Conservation (phyloP, 2,797 vertebrate species). For the Atherinosoma microstoma region DNA sequence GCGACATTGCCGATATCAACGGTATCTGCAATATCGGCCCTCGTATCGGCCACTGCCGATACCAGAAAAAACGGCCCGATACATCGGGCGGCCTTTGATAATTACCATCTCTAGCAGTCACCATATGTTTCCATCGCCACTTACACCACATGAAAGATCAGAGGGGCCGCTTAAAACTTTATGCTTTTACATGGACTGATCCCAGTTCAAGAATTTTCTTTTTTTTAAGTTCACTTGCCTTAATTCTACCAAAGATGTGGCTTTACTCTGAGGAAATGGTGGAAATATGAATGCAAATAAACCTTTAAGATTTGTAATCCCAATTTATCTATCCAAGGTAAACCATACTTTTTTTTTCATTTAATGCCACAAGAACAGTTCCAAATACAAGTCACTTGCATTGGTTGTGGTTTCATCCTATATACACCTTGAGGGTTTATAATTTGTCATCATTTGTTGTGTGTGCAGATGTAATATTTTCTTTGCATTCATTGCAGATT, state of each 20-base stretch:
- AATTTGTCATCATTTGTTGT: slow-evolving; percentile 29
- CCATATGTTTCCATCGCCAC: background rate
- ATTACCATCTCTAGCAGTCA: background rate
- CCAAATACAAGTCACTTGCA: slow-evolving; percentile 30
- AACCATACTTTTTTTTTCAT: slow-evolving; percentile 10
- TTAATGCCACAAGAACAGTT: slow-evolving; percentile 25
- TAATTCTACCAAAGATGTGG: slow-evolving; percentile 4
- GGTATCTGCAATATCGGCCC: too few species aligned
- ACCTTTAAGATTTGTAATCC: slow-evolving; percentile 25
- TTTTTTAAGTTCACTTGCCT: slow-evolving; percentile 3
- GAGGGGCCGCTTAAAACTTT: background rate
- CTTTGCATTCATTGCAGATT: slow-evolving; percentile 11
- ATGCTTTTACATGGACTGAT: slow-evolving; percentile 1
- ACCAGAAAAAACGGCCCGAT: too few species aligned
- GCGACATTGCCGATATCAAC: too few species aligned
- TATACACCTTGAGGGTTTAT: background rate
- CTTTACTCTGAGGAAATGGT: background rate
- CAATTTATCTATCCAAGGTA: slow-evolving; percentile 19
- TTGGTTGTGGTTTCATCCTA: slow-evolving; percentile 20
- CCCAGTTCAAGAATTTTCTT: slow-evolving; percentile 5
- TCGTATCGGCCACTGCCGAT: too few species aligned
- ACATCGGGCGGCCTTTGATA: background rate
- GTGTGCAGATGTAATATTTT: slow-evolving; percentile 17
- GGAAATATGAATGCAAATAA: slow-evolving; percentile 20
- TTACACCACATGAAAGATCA: slow-evolving; percentile 4